These are phyloP conservation scores for Trachemys scripta DNA, from an alignment of 2,113 vertebrate species.

Conservation along the genomic window DNA sequence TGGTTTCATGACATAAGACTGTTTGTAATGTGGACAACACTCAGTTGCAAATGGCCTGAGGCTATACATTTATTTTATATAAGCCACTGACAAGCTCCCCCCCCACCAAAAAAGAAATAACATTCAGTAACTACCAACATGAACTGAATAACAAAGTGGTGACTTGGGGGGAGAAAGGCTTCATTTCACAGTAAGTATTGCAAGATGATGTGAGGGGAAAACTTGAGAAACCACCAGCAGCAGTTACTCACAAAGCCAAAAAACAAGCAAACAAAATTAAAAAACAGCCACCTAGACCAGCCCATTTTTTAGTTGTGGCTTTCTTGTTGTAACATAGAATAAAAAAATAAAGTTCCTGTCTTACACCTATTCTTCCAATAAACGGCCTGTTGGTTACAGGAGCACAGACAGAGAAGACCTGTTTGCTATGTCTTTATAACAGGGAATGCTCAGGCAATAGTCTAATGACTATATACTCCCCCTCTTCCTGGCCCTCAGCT, in stretches of 20 bases:
- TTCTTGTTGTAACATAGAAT: background rate
- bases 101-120: no score
- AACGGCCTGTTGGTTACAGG: background rate
- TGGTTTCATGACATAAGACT: constrained; percentile 1
- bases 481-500: no score
- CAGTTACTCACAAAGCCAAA: background rate
- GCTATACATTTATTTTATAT: background rate
- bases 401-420: background rate
- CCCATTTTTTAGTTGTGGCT: background rate
- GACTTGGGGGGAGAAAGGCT: background rate
- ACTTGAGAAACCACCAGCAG: rapidly evolving
- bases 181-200: background rate
- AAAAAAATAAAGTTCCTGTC: background rate
- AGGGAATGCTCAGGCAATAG: no score
- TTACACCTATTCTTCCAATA: constrained; percentile 4
- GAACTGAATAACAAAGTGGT: background rate
- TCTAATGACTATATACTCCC: no score
- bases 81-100: background rate
- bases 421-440: background rate
- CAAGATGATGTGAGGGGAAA: background rate
- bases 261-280: background rate
- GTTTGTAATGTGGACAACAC: background rate
- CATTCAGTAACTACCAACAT: background rate
- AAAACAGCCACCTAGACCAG: background rate
- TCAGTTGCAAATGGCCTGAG: constrained; percentile 21